phyloP scores from a whole-genome alignment of 1,140 invertebrate genomes.

The Brachystomella parvula region DNA sequence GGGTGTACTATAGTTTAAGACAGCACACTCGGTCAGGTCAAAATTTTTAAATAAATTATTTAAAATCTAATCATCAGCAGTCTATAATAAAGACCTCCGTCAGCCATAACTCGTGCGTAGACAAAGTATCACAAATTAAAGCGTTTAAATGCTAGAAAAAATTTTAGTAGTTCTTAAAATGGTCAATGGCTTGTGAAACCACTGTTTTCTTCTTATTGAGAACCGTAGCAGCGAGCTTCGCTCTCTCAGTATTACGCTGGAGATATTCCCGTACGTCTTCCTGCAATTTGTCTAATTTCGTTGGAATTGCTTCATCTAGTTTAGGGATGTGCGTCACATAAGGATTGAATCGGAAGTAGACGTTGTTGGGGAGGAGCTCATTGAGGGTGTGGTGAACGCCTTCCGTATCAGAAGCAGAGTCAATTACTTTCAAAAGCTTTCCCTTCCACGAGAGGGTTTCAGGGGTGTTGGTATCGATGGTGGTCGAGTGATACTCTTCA shows the following conservation, averaged over 20 bases:
- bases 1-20: no score
- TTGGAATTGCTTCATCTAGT: conserved; percentile 72
- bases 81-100: no score
- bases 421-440: conserved; percentile 74
- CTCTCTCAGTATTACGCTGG: conserved; percentile 26
- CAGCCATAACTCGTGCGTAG: no score
- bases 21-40: no score
- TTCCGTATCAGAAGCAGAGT: conserved; percentile 85
- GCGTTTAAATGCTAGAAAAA: no score
- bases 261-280: conserved; percentile 45
- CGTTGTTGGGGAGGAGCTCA: conserved; percentile 65
- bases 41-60: no score
- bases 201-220: conserved; percentile 14
- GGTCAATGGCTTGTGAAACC: no score
- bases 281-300: conserved; percentile 55
- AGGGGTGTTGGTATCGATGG: conserved; percentile 20
- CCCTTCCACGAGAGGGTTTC: conserved; percentile 60
- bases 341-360: conserved; percentile 86
- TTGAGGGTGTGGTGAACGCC: conserved; percentile 71
- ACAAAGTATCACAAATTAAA: no score
- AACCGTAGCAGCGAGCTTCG: conserved; percentile 7
- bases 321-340: conserved; percentile 71
- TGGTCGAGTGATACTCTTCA: conserved; percentile 28
- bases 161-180: no score
- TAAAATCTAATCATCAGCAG: no score